Evolutionary conservation across 2,113 vertebrate genomes (phyloP).

Genomic region (Lepus americanus): DNA sequence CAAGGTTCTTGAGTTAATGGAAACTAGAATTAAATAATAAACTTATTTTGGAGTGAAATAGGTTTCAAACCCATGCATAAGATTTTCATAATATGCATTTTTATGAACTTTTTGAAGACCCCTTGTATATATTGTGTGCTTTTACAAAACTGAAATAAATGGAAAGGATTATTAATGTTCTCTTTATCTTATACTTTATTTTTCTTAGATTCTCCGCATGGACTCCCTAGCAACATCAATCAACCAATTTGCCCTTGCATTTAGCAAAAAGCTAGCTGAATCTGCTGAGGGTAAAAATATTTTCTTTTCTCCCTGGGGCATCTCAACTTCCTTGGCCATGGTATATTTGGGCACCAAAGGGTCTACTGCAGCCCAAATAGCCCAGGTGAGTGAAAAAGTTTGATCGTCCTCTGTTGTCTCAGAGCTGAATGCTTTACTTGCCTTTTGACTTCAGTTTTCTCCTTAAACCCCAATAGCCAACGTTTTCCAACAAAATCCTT

Average conservation of each 20-base stretch:
- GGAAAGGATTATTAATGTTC: background rate
- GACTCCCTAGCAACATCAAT: conserved; percentile 86
- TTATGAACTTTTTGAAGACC: too few species aligned
- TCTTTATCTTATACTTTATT: background rate
- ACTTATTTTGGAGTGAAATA: too few species aligned
- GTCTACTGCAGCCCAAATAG: conserved; percentile 89
- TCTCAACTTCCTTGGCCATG: conserved; percentile 90
- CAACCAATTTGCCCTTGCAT: conserved; percentile 88
- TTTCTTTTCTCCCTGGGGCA: conserved; percentile 90
- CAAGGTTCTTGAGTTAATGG: too few species aligned
- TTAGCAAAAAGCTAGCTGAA: conserved; percentile 86
- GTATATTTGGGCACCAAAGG: conserved; percentile 88
- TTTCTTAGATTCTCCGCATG: conserved; percentile 84
- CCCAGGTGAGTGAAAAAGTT: conserved; percentile 84
- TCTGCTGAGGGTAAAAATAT: conserved; percentile 81
- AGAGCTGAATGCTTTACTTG: background rate
- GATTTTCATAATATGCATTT: too few species aligned
- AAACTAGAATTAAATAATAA: too few species aligned
- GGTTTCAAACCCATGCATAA: too few species aligned
- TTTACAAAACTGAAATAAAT: background rate
- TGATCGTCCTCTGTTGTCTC: rapidly evolving
- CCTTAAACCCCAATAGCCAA: background rate
- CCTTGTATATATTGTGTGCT: background rate
- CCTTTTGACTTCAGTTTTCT: background rate
- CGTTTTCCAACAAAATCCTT: background rate